These are phyloP conservation scores for Cephalotes varians DNA, from an alignment of 2,888 invertebrate species.

Conservation along the genomic window DNA sequence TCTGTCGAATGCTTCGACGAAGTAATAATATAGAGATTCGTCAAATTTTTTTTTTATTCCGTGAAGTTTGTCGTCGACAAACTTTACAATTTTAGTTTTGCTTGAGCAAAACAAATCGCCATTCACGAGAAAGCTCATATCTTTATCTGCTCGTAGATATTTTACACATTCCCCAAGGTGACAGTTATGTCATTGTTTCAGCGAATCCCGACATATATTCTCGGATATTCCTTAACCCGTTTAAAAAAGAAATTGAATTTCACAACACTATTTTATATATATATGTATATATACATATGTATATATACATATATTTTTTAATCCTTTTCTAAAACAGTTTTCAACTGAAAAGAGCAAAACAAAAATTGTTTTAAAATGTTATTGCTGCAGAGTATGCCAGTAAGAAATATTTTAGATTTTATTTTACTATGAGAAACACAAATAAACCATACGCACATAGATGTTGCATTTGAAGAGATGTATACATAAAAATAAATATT, in stretches of 20 bases:
- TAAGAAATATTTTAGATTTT: slow-evolving; percentile 6
- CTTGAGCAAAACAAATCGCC: slow-evolving; percentile 7
- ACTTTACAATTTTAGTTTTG: background rate
- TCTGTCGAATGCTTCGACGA: background rate
- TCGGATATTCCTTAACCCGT: background rate
- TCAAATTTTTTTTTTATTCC: background rate
- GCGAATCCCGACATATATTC: slow-evolving; percentile 4
- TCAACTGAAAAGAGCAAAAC: background rate
- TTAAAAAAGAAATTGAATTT: slow-evolving; percentile 2
- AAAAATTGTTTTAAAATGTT: background rate
- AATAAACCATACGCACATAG: background rate
- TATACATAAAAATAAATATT: background rate
- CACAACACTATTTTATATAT: background rate
- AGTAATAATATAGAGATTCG: background rate
- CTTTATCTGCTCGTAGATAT: slow-evolving; percentile 26
- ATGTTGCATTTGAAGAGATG: background rate
- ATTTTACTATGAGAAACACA: background rate
- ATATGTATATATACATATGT: too few relatives aligned
- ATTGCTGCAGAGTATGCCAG: background rate
- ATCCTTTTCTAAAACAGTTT: background rate
- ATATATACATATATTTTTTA: too few relatives aligned
- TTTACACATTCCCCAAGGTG: background rate
- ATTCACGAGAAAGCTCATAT: background rate
- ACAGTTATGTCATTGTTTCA: slow-evolving; percentile 30
- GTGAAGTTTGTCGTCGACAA: background rate